Percentiles rank a stretch among this genome's conserved stretches.
These are phyloP conservation scores for Eutrigla gurnardus DNA, from an alignment of 2,797 vertebrate genomes.

Conservation along the genomic window DNA sequence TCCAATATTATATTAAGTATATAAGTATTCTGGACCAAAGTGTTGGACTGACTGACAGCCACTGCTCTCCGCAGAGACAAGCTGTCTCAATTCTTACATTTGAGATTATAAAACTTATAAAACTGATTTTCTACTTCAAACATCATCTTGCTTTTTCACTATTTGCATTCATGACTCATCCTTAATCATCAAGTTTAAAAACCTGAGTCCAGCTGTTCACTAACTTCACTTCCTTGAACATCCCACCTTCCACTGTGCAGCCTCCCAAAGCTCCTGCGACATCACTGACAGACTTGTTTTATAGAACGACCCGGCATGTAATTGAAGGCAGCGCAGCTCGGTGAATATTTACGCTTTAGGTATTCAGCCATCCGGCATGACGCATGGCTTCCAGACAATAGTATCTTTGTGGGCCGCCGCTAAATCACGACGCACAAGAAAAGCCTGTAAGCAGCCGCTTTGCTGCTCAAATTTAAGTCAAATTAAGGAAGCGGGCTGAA, in stretches of 20 bases:
- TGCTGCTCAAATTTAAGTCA: constrained; percentile 53
- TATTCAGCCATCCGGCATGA: constrained; percentile 54
- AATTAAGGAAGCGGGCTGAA: constrained; percentile 58
- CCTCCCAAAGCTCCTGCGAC: constrained; percentile 16
- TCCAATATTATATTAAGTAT: too few relatives aligned
- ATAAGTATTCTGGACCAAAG: background rate
- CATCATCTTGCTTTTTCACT: background rate
- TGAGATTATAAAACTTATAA: too few relatives aligned
- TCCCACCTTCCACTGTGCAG: constrained; percentile 9
- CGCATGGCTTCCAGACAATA: constrained; percentile 68
- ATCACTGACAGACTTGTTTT: constrained; percentile 32
- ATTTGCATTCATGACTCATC: background rate
- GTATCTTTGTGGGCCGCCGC: constrained; percentile 63
- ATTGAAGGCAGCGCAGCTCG: constrained; percentile 33
- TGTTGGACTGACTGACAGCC: background rate
- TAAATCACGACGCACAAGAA: constrained; percentile 50
- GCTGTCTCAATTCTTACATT: background rate
- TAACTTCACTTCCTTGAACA: background rate
- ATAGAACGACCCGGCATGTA: constrained; percentile 6
- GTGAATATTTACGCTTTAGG: constrained; percentile 56
- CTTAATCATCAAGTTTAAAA: too few relatives aligned
- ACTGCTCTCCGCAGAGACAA: background rate
- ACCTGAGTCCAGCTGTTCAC: background rate
- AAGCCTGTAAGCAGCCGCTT: constrained; percentile 16
- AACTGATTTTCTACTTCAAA: too few relatives aligned